A percentile compares a stretch with the other conserved stretches of the same genome.
Evolutionary conservation across 2,113 vertebrate species (phyloP).

Genomic region (Electrona antarctica): DNA sequence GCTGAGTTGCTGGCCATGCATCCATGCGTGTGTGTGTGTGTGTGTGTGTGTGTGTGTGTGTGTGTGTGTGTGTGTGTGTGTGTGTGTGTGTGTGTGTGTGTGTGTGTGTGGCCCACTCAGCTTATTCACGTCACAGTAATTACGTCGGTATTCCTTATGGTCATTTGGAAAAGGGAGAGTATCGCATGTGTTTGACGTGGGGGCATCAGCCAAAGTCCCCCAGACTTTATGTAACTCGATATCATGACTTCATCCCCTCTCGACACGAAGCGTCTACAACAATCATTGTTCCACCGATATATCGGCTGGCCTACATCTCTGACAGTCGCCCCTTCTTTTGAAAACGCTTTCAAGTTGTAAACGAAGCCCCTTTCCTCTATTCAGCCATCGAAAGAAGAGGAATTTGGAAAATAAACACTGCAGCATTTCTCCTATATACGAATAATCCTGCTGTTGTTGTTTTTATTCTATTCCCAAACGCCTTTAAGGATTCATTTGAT

Average conservation of each 20-base stretch:
- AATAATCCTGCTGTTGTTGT: neutral
- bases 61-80: slow-evolving; percentile 14
- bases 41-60: slow-evolving; percentile 1
- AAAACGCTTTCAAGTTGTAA: slow-evolving; percentile 25
- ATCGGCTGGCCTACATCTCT: no score
- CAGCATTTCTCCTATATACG: neutral
- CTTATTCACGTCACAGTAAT: slow-evolving; percentile 41
- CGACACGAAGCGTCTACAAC: slow-evolving; percentile 31
- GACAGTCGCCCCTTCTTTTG: slow-evolving; percentile 6
- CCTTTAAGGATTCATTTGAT: neutral
- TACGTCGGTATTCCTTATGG: slow-evolving; percentile 45
- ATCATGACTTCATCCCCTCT: slow-evolving; percentile 61
- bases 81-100: slow-evolving; percentile 12
- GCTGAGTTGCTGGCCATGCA: neutral
- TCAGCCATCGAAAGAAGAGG: neutral
- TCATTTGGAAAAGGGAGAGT: slow-evolving; percentile 55
- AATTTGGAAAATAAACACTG: slow-evolving; percentile 5
- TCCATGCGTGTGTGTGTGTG: neutral
- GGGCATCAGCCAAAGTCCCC: slow-evolving; percentile 39
- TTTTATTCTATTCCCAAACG: neutral
- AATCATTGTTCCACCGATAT: slow-evolving; percentile 25
- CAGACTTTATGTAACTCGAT: slow-evolving; percentile 63
- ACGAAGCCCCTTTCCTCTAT: slow-evolving; percentile 2
- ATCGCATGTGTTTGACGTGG: slow-evolving; percentile 63
- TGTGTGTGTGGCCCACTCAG: slow-evolving; percentile 3